These are phyloP conservation scores for Eleginops maclovinus DNA, from an alignment of 2,113 vertebrate genomes.

Conservation along the genomic window DNA sequence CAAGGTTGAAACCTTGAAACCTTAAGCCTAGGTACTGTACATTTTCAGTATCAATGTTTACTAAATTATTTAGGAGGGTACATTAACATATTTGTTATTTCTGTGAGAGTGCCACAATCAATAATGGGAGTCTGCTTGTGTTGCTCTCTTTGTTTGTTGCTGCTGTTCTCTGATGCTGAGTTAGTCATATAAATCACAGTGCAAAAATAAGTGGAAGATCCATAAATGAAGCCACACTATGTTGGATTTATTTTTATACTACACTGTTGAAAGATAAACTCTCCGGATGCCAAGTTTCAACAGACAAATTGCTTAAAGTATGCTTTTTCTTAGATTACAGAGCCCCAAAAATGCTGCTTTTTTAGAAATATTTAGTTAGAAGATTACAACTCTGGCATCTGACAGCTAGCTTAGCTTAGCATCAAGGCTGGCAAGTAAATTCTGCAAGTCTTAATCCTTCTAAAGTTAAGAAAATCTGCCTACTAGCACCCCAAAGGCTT, in stretches of 20 bases:
- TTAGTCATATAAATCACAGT: slow-evolving; percentile 29
- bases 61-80: slow-evolving; percentile 47
- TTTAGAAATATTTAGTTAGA: too few species aligned
- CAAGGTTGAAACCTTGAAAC: too few species aligned
- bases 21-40: background rate
- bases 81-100: slow-evolving; percentile 31
- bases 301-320: background rate
- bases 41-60: background rate
- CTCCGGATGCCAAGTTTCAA: slow-evolving; percentile 1
- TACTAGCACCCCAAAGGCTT: background rate
- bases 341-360: background rate
- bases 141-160: slow-evolving; percentile 24
- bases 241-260: slow-evolving; percentile 21
- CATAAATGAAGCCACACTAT: slow-evolving; percentile 19
- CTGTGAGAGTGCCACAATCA: slow-evolving; percentile 41
- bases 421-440: background rate
- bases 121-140: slow-evolving; percentile 33
- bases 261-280: background rate
- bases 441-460: background rate
- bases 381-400: background rate
- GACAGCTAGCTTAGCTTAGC: background rate
- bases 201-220: slow-evolving; percentile 19
- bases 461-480: background rate
- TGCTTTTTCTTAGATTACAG: background rate
- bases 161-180: slow-evolving; percentile 3